Percentiles rank a stretch among this genome's conserved stretches.
These are phyloP conservation scores for Epinephelus awoara DNA, from an alignment of 2,797 vertebrate genomes.

Conservation along the genomic window DNA sequence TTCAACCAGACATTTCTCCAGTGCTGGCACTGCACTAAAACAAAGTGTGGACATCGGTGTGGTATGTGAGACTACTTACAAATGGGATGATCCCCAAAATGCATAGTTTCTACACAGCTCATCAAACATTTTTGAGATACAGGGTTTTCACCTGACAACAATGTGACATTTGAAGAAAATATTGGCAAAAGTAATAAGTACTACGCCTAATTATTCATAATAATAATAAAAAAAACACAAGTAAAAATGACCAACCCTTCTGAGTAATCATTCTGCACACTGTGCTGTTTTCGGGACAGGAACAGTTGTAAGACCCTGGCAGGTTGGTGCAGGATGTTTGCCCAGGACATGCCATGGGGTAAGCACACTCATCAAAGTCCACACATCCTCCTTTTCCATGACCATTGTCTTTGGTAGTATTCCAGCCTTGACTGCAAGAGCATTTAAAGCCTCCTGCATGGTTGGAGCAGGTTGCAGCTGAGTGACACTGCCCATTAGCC, in stretches of 20 bases:
- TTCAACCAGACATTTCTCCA: too few relatives aligned
- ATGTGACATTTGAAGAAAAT: neutral
- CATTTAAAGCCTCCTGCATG: conserved; percentile 82
- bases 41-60: too few relatives aligned
- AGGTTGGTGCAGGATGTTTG: conserved; percentile 80
- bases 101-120: neutral
- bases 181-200: neutral
- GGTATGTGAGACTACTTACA: too few relatives aligned
- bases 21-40: too few relatives aligned
- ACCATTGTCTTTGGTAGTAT: conserved; percentile 62
- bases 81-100: too few relatives aligned
- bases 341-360: conserved; percentile 66
- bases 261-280: conserved; percentile 62
- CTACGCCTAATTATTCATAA: neutral
- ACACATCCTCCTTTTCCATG: conserved; percentile 78
- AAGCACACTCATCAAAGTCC: conserved; percentile 85
- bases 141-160: neutral
- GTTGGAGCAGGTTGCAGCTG: conserved; percentile 84
- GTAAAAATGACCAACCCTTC: conserved; percentile 79
- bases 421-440: conserved; percentile 82
- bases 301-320: conserved; percentile 83
- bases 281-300: conserved; percentile 72
- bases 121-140: neutral
- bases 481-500: conserved; percentile 79
- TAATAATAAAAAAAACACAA: neutral